Conservation (phyloP, 2,888 invertebrate genomes). For the Polyommatus iphigenia region DNA sequence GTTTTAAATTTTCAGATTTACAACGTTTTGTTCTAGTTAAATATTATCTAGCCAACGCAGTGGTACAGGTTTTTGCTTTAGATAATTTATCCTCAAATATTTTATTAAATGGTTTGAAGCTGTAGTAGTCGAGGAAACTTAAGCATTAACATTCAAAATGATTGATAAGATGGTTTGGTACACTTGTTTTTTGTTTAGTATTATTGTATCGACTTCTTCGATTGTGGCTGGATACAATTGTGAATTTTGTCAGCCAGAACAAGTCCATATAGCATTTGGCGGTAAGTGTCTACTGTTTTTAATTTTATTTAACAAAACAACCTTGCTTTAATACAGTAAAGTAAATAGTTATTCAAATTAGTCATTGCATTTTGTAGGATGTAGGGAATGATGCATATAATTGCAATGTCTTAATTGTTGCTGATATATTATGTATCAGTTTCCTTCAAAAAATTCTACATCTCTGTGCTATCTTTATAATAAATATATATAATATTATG, state of each 20-base stretch:
- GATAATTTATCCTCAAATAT: not conserved
- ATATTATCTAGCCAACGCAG: not conserved
- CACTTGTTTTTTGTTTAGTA: not conserved
- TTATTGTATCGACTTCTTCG: not conserved
- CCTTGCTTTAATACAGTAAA: too few relatives aligned
- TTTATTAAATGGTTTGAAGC: not conserved
- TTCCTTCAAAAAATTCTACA: too few relatives aligned
- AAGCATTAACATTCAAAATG: not conserved
- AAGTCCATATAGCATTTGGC: conserved; percentile 84
- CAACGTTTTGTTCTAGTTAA: not conserved
- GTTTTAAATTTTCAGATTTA: not conserved
- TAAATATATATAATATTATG: too few relatives aligned
- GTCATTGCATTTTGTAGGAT: not conserved
- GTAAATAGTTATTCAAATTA: too few relatives aligned
- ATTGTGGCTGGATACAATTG: conserved; percentile 48
- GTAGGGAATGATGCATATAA: not conserved
- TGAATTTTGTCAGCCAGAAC: conserved; percentile 82
- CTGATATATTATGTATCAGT: not conserved
- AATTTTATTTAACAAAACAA: not conserved
- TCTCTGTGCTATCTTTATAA: too few relatives aligned
- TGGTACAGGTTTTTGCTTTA: not conserved
- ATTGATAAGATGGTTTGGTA: not conserved
- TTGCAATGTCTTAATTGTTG: not conserved
- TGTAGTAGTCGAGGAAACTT: not conserved
- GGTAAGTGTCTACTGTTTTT: conserved; percentile 53